phyloP scores from a whole-genome alignment of 2,113 vertebrate genomes.

The Andinoacara biseriatus region DNA sequence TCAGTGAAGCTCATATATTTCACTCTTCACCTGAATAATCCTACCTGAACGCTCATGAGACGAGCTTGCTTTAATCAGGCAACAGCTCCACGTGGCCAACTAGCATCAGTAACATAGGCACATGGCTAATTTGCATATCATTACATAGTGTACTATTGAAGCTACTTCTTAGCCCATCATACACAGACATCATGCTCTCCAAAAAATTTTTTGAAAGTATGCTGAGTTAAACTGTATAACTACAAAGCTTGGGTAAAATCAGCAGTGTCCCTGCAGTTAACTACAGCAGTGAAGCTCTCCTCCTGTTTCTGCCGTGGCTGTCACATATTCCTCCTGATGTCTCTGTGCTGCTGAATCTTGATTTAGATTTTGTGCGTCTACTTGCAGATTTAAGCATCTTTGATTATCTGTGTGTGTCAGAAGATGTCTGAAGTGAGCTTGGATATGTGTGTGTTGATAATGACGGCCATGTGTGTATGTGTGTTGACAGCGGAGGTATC shows the following conservation, averaged over 20 bases:
- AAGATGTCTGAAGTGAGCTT: neutral
- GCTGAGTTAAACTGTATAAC: neutral
- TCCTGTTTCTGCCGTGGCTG: neutral
- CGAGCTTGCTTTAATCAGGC: neutral
- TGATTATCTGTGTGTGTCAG: neutral
- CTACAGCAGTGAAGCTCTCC: neutral
- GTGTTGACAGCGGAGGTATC: constrained; percentile 44
- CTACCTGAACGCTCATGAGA: neutral
- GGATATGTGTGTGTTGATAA: neutral
- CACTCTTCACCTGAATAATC: neutral
- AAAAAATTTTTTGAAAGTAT: neutral
- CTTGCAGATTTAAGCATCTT: neutral
- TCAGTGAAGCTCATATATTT: neutral
- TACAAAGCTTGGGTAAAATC: neutral
- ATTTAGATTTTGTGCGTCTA: neutral
- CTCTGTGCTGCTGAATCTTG: neutral
- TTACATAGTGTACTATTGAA: neutral
- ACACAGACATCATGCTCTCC: neutral
- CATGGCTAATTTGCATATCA: neutral
- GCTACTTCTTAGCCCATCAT: neutral
- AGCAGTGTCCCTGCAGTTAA: neutral
- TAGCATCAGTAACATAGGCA: neutral
- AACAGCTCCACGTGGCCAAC: neutral
- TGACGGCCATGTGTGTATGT: neutral
- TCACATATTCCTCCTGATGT: neutral